These are phyloP conservation scores for Drosophila sturtevanti DNA, from an alignment of 1,140 invertebrate genomes.

Conservation along the genomic window DNA sequence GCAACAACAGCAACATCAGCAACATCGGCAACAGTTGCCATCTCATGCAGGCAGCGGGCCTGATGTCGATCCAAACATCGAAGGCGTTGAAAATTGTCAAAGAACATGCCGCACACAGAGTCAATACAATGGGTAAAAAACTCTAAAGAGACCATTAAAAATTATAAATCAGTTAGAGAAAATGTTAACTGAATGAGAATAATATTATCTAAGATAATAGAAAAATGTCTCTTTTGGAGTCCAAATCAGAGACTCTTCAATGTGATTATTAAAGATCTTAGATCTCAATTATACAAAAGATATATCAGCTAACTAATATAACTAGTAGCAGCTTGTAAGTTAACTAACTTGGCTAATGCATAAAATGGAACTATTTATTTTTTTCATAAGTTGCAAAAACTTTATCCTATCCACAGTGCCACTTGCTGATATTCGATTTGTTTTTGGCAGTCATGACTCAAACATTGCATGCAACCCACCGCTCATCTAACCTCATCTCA, in stretches of 20 bases:
- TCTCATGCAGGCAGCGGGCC: slow-evolving; percentile 70
- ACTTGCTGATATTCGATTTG: slow-evolving; percentile 70
- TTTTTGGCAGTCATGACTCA: slow-evolving; percentile 75
- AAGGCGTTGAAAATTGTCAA: slow-evolving; percentile 80
- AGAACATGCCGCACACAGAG: slow-evolving; percentile 68
- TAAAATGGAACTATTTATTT: no score
- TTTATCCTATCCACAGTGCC: slow-evolving; percentile 36
- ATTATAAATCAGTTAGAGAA: not conserved
- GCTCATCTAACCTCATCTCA: slow-evolving; percentile 62
- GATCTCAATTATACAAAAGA: no score
- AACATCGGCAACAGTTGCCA: slow-evolving; percentile 70
- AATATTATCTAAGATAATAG: no score
- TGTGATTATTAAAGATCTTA: no score
- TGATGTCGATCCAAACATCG: slow-evolving; percentile 57
- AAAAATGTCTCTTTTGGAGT: no score
- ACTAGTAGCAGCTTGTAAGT: no score
- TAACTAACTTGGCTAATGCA: no score
- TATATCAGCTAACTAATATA: no score
- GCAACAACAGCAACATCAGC: slow-evolving; percentile 13
- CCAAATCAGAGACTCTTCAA: no score
- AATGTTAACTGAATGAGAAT: not conserved
- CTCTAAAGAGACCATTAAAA: not conserved
- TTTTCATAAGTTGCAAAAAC: slow-evolving; percentile 4
- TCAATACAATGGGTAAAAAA: slow-evolving; percentile 50
- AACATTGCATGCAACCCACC: slow-evolving; percentile 69